Evolutionary conservation across 2,888 invertebrate genomes (phyloP).

Genomic region (Lamproptera curius): DNA sequence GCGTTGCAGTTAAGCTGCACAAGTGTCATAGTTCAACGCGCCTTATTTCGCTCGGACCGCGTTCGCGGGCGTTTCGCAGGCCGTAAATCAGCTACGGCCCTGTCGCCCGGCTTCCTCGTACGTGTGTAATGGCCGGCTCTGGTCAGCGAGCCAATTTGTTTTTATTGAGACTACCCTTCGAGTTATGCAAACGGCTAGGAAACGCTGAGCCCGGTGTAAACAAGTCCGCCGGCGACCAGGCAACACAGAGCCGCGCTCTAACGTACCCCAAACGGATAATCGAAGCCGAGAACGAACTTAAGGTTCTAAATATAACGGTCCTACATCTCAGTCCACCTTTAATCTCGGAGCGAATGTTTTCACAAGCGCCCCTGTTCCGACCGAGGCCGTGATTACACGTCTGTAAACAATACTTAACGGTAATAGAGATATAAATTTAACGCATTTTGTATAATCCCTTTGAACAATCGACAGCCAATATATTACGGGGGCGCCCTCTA

Average conservation of each 20-base stretch:
- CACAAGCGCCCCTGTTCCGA: slow-evolving; percentile 63
- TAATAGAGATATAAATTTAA: slow-evolving; percentile 77
- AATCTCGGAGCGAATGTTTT: slow-evolving; percentile 71
- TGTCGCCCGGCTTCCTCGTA: slow-evolving; percentile 71
- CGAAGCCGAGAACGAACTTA: too few species aligned
- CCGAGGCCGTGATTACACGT: slow-evolving; percentile 59
- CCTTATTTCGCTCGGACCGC: slow-evolving; percentile 24
- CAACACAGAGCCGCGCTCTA: slow-evolving; percentile 39
- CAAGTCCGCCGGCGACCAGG: slow-evolving; percentile 61
- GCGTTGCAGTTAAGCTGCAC: slow-evolving; percentile 18
- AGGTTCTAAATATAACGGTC: slow-evolving; percentile 42
- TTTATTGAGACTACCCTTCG: slow-evolving; percentile 75
- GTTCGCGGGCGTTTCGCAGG: slow-evolving; percentile 38
- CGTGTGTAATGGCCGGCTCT: slow-evolving; percentile 70
- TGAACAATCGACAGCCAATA: slow-evolving; percentile 54
- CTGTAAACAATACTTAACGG: slow-evolving; percentile 71
- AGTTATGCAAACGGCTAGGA: slow-evolving; percentile 74
- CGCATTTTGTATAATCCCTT: slow-evolving; percentile 69
- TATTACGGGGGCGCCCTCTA: slow-evolving; percentile 54
- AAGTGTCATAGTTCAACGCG: slow-evolving; percentile 23
- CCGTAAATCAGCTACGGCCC: slow-evolving; percentile 64
- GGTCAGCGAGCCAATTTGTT: slow-evolving; percentile 74
- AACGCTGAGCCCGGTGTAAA: slow-evolving; percentile 72
- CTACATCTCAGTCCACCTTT: slow-evolving; percentile 61
- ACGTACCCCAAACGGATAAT: too few species aligned